Base-by-base conservation (phyloP, 2,797 vertebrate species). In the Luscinia luscinia region DNA sequence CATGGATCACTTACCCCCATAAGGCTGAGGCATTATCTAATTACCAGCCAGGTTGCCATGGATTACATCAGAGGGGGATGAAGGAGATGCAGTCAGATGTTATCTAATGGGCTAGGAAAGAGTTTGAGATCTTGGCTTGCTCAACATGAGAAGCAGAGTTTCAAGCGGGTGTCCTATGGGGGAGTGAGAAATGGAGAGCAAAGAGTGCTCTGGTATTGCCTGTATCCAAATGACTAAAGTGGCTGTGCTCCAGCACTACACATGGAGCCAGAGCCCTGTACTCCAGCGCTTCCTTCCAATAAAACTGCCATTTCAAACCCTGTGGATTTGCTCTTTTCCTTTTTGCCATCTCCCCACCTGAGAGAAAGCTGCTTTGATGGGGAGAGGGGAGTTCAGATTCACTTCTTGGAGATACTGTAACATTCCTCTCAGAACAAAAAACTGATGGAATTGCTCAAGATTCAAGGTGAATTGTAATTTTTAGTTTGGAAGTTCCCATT, bases 21-120 rank as follows among this genome's bases (percentile, higher is more conserved):
- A 41, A 94, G 87, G 86, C 78, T 55, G 77, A 75, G 84, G 87
- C 82, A 88, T 94, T 88, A 84, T 88, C 94, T 91, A 89, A 3
- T 81, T 93, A 61, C 59, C 82, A 86, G 76, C 70, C 55, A 43
- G 85, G 58, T 91, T 61, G 76, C 69, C 20, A 6, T 6, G 34
- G 73, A 43, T 96, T 95, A 82, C 87, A 2, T 68, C 84, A 93
- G 72, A 89, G 75, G 2, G 17, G 28, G 36, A 55, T 92, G 73
- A 84, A 94, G 92, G 51, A 93, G 79, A 88, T 5, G 8, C 77
- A 93, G 79, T 73, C 91, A 94, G 91, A 91, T 93, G 52, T 81
- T 96, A 96, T 94, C 94, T 36, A 15, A 6, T 26, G 41, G 62
- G 38, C 81, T 12, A 66, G 76, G 89, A 54, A 88, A 62, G 82